These are phyloP conservation scores for Mythimna loreyi DNA, from an alignment of 2,888 invertebrate species.

Conservation along the genomic window DNA sequence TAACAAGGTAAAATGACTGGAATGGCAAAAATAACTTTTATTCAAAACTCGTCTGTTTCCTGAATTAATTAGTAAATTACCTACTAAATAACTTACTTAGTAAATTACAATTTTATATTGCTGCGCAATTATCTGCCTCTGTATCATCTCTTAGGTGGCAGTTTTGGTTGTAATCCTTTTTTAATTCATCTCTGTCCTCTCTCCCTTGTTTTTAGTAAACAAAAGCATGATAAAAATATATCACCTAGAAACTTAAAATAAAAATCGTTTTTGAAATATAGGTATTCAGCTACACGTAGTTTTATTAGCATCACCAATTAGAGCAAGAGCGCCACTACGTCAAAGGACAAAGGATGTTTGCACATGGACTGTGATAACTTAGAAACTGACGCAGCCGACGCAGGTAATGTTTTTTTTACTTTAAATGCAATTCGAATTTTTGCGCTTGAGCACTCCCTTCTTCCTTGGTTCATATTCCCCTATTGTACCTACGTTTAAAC, in stretches of 20 bases:
- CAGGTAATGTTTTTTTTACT: too few relatives aligned
- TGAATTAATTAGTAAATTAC: too few relatives aligned
- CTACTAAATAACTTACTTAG: too few relatives aligned
- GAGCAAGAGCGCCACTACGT: slow-evolving; percentile 6
- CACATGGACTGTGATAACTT: background rate
- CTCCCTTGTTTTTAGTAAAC: background rate
- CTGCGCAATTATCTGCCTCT: too few relatives aligned
- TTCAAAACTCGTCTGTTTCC: background rate
- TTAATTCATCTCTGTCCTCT: background rate
- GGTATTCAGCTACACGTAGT: background rate
- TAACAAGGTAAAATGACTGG: background rate
- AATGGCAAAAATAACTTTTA: background rate
- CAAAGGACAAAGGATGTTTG: slow-evolving; percentile 21
- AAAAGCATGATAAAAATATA: background rate
- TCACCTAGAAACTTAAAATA: too few relatives aligned
- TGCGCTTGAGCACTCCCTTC: background rate
- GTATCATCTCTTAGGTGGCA: background rate
- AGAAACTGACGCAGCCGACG: background rate
- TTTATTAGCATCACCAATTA: slow-evolving; percentile 24
- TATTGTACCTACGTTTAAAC: too few relatives aligned
- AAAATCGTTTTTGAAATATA: slow-evolving; percentile 6
- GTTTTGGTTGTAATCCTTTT: background rate
- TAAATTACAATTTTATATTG: background rate
- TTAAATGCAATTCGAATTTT: background rate
- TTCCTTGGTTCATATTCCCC: background rate